A percentile compares a stretch with the other conserved stretches of the same genome.
These are phyloP conservation scores for Pseudococcus longispinus DNA, from an alignment of 2,888 invertebrate species.

Conservation along the genomic window DNA sequence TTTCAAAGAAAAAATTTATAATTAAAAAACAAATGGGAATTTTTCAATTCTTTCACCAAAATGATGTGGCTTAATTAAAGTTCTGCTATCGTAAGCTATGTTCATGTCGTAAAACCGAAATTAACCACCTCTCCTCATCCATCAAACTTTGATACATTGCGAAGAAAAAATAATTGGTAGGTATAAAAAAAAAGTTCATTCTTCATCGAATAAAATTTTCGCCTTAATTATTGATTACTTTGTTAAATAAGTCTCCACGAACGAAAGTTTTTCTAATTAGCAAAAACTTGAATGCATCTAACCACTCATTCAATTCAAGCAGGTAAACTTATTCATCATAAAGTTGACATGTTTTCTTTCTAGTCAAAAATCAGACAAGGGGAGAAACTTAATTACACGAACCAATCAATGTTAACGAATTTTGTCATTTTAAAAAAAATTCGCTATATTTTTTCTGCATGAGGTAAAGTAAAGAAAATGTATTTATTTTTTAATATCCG, in stretches of 20 bases:
- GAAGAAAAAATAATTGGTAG: neutral
- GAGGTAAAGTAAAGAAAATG: neutral
- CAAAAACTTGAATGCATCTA: neutral
- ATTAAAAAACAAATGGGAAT: no score
- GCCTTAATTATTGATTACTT: neutral
- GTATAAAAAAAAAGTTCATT: neutral
- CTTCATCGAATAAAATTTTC: neutral
- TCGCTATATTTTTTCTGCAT: neutral
- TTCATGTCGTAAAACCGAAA: no score
- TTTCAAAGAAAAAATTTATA: no score
- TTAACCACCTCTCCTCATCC: neutral
- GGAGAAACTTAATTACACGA: constrained; percentile 25
- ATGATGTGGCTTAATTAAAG: no score
- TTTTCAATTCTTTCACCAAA: no score
- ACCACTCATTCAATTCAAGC: neutral
- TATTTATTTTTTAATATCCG: constrained; percentile 44
- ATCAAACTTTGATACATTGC: neutral
- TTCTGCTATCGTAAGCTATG: no score
- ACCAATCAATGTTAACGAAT: constrained; percentile 11
- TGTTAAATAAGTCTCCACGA: neutral
- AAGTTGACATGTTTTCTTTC: neutral
- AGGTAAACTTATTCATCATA: constrained; percentile 20
- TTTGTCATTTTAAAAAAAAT: constrained; percentile 26
- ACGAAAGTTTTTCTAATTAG: neutral
- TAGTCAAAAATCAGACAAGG: neutral